Conservation (phyloP, 2,888 invertebrate species). For the Perizoma flavofasciatum region DNA sequence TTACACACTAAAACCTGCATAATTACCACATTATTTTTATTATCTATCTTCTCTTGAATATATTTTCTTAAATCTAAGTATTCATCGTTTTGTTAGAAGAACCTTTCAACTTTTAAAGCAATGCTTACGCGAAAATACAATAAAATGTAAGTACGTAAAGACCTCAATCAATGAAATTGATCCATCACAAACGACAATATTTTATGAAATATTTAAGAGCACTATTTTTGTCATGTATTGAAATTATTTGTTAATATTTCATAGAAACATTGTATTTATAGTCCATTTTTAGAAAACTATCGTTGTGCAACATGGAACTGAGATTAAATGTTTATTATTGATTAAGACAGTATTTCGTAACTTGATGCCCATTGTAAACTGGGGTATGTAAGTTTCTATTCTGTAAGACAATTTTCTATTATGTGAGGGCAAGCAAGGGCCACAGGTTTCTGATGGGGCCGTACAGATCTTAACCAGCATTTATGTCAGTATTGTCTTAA, state of each 20-base stretch:
- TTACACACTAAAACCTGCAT: no score
- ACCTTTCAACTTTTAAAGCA: conserved; percentile 3
- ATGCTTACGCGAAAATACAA: conserved; percentile 11
- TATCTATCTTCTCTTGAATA: not conserved
- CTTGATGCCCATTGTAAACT: no score
- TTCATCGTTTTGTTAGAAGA: not conserved
- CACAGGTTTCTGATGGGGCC: no score
- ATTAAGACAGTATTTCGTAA: not conserved
- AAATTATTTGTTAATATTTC: conserved; percentile 33
- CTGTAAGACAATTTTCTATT: no score
- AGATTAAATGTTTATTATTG: not conserved
- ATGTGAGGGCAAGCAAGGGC: no score
- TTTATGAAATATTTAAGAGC: conserved; percentile 61
- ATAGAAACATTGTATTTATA: conserved; percentile 6
- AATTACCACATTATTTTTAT: not conserved
- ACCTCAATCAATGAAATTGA: conserved; percentile 25
- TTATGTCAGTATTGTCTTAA: no score
- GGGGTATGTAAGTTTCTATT: no score
- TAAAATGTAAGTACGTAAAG: conserved; percentile 3
- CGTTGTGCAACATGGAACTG: conserved; percentile 9
- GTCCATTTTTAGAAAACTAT: conserved; percentile 27
- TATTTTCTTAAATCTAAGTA: conserved; percentile 5
- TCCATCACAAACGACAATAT: conserved; percentile 63
- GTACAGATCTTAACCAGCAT: no score
- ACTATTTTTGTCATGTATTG: conserved; percentile 64